Evolutionary conservation across 2,888 invertebrate genomes (phyloP), one percentile per base, ranked within the genome.

Genomic region (Sabellastarte sp.): DNA sequence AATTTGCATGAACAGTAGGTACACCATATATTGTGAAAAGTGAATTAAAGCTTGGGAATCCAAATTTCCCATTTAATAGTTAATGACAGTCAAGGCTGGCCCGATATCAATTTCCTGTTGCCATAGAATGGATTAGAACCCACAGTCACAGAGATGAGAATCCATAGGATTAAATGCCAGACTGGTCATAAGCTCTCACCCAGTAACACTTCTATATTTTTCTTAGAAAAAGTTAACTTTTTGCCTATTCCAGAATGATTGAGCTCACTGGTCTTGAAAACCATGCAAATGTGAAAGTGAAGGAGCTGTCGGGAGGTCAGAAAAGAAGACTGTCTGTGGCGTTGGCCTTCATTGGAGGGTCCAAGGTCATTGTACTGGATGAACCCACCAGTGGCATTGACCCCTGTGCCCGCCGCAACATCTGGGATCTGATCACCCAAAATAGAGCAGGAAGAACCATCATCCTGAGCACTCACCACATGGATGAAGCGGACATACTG

Each of bases 401-500:
- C 71, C 84, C 85, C 2, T 77, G 79, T 57, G 84, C 84, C 3
- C 70, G 85, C 33, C 72, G 83, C 61, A 73, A 75, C 53, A 84
- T 85, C 66, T 85, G 85, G 85, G 84, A 85, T 64, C 72, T 85
- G 65, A 28, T 59, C 59, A 28, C 28, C 59, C 24, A 56, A 57
- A 50, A 63, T 69, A 29, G 67, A 76, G 15, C 63, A 65, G 65
- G 59, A 31, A 74, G 83, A 55, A 85, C 84, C 0, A 80, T 85
- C 52, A 69, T 85, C 30, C 73, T 85, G 61, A 82, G 84, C 0
- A 85, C 85, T 4, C 85, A 85, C 64, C 83, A 84, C 67, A 71
- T 85, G 70, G 85, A 85, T 65, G 85, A 85, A 72, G 85, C 85
- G 15, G 85, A 85, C 65, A 77, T 82, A 28, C 72, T 85, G 15